Evolutionary conservation across 2,113 vertebrate genomes (phyloP), one percentile per base, ranked within the genome.

Genomic region (Nesoenas mayeri): DNA sequence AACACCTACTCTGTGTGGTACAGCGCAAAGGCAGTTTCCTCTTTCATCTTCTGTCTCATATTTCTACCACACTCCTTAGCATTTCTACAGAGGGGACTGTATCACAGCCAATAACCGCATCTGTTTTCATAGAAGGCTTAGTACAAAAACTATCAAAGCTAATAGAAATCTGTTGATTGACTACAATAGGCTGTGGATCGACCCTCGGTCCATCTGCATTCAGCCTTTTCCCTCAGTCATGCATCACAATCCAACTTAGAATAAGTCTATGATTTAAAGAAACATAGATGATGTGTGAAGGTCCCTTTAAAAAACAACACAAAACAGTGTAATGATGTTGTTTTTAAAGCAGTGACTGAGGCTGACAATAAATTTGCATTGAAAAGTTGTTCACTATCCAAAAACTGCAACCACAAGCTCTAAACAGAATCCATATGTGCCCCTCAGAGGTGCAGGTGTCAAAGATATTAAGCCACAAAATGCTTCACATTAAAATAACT

Each of bases 371-470:
- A 89, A 89, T 87, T 60, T 78, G 58, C 62, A 70, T 61, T 79
- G 89, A 91, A 96, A 95, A 94, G 66, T 54, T 89, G 70, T 95
- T 60, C 96, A 73, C 77, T 70, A 38, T 93, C 96, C 90, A 93
- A 88, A 92, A 91, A 58, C 79, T 85, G 82, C 93, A 88, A 91
- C 87, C 80, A 88, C 60, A 94, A 95, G 81, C 42, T 74, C 95
- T 92, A 95, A 95, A 97, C 84, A 88, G 84, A 91, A 89, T 85
- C 96, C 96, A 80, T 57, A 95, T 97, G 96, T 91, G 42, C 51
- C 40, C 91, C 85, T 91, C 89, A 28, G 74, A 92, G 90, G 50
- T 89, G 73, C 91, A 97, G 94, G 96, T 97, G 96, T 97, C 95
- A 97, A 97, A 11, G 79, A 95, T 75, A 97, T 88, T 95, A 94